Evolutionary conservation across 2,888 invertebrate genomes (phyloP), one percentile per base, ranked within the genome.

Genomic region (Rambutsinella grinnellia): DNA sequence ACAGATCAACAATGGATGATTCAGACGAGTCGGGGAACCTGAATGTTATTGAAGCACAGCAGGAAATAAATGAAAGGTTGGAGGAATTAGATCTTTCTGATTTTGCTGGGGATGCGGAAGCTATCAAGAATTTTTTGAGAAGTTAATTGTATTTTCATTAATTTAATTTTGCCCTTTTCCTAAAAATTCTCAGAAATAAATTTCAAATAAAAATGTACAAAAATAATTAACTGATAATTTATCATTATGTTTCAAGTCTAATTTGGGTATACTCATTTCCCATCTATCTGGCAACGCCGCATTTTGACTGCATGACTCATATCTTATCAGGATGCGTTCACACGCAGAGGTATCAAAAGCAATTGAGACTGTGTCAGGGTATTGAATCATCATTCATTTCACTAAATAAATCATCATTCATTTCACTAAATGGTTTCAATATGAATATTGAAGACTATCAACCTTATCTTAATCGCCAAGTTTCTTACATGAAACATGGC

Each of bases 1-100:
- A 21, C 0, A 58, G 58, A 23, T 75, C 74, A 2, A n/a, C n/a
- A n/a, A n/a, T n/a, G n/a, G n/a, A n/a, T n/a, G 49, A 49, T 57
- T 15, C 15, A 15, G 57, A 57, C 15, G 13, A 8, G 3, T 17
- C 19, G 15, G 57, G 57, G 19, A 57, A 57, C 17, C 28, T 57
- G 28, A 57, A 57, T n/a, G 23, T 8, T n/a, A 19, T 15, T 2
- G 57, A 27, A 27, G 6, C 15, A 6, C 8, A 57, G n/a, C 27
- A 57, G 2, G 57, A 57, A 10, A 24, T 57, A 3, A 24, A 24
- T 13, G 17, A 8, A 5, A 8, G 57, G 3, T 6, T 57, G 6
- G 57, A 57, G 2, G 57, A 27, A 27, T 19, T 57, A 2, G 57
- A 57, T 27, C 24, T 57, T 6, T 27, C 27, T n/a, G 57, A 27